Percentiles rank a stretch among this genome's conserved stretches.
Evolutionary conservation across 2,797 vertebrate species (phyloP).

Genomic region (Hypotaenidia okinawae): DNA sequence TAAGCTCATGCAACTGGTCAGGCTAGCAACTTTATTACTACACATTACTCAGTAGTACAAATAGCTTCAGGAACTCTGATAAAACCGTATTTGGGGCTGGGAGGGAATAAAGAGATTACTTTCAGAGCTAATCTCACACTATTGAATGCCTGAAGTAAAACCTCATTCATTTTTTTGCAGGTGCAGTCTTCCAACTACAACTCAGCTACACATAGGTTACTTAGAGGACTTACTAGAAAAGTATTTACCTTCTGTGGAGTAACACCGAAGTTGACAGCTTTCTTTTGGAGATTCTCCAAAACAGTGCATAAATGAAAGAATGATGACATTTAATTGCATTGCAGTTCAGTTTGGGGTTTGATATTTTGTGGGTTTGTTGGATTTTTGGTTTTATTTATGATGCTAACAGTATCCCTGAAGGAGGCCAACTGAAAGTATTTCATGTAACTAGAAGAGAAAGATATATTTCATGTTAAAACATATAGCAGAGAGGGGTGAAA

Average conservation of each 20-base stretch:
- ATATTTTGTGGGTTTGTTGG: not conserved
- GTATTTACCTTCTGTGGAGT: not conserved
- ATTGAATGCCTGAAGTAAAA: not conserved
- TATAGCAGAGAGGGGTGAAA: not conserved
- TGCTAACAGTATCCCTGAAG: not conserved
- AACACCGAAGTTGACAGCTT: not conserved
- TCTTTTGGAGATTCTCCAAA: not conserved
- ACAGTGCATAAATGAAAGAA: not conserved
- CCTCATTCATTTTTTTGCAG: not conserved
- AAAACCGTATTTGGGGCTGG: not conserved
- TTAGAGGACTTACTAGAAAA: not conserved
- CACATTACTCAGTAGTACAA: not conserved
- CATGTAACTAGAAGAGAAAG: conserved; percentile 8
- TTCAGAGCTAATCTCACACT: not conserved
- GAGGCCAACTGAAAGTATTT: not conserved
- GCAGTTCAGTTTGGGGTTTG: not conserved
- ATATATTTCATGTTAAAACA: not conserved
- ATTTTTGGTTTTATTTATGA: not conserved
- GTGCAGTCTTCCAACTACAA: not conserved
- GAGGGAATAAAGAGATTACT: not conserved
- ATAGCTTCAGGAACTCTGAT: not conserved
- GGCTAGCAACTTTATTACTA: not conserved
- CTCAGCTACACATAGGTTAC: not conserved
- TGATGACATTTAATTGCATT: not conserved
- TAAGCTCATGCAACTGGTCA: not conserved